These are phyloP conservation scores for Cataglyphis albicans DNA, from an alignment of 2,888 invertebrate species.

Conservation along the genomic window DNA sequence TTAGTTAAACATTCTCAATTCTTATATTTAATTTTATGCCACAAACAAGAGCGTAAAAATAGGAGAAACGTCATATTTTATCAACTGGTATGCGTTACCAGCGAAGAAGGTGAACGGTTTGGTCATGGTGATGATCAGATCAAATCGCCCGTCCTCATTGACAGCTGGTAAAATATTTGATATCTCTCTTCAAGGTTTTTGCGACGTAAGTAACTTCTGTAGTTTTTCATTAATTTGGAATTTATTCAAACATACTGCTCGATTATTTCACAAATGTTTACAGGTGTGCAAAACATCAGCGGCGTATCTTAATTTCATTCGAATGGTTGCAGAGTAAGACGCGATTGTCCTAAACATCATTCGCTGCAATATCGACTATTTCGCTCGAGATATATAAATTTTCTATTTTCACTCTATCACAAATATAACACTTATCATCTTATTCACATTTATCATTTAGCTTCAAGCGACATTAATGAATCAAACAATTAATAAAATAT, in stretches of 20 bases:
- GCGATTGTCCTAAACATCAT: not conserved
- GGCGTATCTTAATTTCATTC: slow-evolving; percentile 80
- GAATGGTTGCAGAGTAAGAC: slow-evolving; percentile 71
- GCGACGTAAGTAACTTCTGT: slow-evolving; percentile 70
- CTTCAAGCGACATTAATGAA: not conserved
- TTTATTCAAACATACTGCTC: not conserved
- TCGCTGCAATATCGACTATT: slow-evolving; percentile 6
- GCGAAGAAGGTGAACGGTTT: slow-evolving; percentile 70
- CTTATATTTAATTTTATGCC: slow-evolving; percentile 64
- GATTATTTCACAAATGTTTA: slow-evolving; percentile 5
- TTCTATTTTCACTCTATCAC: slow-evolving; percentile 1
- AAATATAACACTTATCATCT: slow-evolving; percentile 29
- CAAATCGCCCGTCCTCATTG: slow-evolving; percentile 77
- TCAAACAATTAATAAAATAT: not conserved
- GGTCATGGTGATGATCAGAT: slow-evolving; percentile 76
- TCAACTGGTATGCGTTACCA: slow-evolving; percentile 78
- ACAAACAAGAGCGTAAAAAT: slow-evolving; percentile 70
- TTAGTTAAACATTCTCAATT: not conserved
- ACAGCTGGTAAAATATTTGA: slow-evolving; percentile 82
- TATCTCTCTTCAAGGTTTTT: slow-evolving; percentile 79
- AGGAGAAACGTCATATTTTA: slow-evolving; percentile 65
- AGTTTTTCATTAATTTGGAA: not conserved
- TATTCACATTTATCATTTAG: slow-evolving; percentile 5
- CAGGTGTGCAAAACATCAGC: slow-evolving; percentile 81
- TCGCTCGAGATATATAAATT: slow-evolving; percentile 26